A percentile compares a stretch with the other conserved stretches of the same genome.
phyloP scores from a whole-genome alignment of 2,113 vertebrate genomes.

The Rostratula benghalensis region DNA sequence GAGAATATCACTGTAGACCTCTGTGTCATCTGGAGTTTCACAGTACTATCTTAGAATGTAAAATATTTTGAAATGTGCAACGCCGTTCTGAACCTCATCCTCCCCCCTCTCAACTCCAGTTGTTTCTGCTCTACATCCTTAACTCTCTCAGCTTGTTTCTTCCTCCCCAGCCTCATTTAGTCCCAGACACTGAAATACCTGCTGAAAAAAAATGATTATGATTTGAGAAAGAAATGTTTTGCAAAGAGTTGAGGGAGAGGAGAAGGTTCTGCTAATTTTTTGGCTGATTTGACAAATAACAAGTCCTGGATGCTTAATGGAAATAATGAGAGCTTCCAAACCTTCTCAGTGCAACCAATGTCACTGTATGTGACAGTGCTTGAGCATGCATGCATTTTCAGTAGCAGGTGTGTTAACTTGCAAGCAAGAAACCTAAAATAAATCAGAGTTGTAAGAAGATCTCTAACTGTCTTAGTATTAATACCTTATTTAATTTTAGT shows the following conservation, averaged over 20 bases:
- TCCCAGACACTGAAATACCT: not conserved
- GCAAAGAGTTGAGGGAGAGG: not conserved
- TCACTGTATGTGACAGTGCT: not conserved
- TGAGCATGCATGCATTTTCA: not conserved
- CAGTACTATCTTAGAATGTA: slow-evolving; percentile 23
- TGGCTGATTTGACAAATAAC: not conserved
- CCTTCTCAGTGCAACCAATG: not conserved
- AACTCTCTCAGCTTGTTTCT: not conserved
- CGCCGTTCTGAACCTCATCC: not conserved
- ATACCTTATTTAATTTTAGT: slow-evolving; percentile 11
- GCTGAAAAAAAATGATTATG: not conserved
- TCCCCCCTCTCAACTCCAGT: not conserved
- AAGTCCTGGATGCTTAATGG: not conserved
- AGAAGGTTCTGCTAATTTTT: not conserved
- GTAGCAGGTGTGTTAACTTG: not conserved
- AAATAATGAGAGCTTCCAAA: not conserved
- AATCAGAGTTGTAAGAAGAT: not conserved
- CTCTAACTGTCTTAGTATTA: not conserved
- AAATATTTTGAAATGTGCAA: slow-evolving; percentile 39
- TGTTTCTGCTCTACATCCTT: slow-evolving; percentile 3
- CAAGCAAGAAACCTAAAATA: slow-evolving; percentile 9
- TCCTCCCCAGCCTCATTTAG: not conserved
- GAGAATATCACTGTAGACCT: not conserved
- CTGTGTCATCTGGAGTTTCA: not conserved
- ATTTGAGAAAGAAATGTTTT: not conserved